Conservation (phyloP, 2,797 vertebrate species). For the Peromyscus eremicus region DNA sequence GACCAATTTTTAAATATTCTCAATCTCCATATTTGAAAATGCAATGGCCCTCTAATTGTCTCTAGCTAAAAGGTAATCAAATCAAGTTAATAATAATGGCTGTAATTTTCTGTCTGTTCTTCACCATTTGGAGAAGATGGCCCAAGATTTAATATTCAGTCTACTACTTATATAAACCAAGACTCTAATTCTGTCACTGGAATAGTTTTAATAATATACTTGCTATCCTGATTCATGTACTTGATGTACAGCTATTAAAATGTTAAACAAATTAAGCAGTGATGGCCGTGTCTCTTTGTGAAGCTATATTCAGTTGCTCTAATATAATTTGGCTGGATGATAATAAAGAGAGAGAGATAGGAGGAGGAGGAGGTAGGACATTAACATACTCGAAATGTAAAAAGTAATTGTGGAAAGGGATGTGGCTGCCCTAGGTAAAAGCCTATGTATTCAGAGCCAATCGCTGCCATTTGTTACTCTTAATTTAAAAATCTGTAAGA, state of each 20-base stretch:
- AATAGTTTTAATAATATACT: slow-evolving; percentile 38
- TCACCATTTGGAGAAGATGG: background rate
- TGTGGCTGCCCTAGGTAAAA: slow-evolving; percentile 34
- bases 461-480: slow-evolving; percentile 58
- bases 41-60: background rate
- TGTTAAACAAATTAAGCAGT: slow-evolving; percentile 67
- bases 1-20: background rate
- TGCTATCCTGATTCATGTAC: slow-evolving; percentile 14
- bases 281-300: slow-evolving; percentile 50
- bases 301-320: slow-evolving; percentile 46
- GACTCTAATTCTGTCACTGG: slow-evolving; percentile 10
- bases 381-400: slow-evolving; percentile 61
- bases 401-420: slow-evolving; percentile 1
- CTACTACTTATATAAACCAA: slow-evolving; percentile 41
- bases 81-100: background rate
- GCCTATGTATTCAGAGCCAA: slow-evolving; percentile 31
- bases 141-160: slow-evolving; percentile 5
- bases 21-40: slow-evolving; percentile 17
- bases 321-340: slow-evolving; percentile 55
- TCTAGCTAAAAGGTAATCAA: background rate
- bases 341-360: slow-evolving; percentile 52
- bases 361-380: slow-evolving; percentile 45
- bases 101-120: background rate
- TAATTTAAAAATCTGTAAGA: slow-evolving; percentile 72
- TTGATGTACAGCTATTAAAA: slow-evolving; percentile 59